Percentiles rank a stretch among this genome's conserved stretches.
These are phyloP conservation scores for Metacarcinus magister DNA, from an alignment of 2,888 invertebrate genomes.

Conservation along the genomic window DNA sequence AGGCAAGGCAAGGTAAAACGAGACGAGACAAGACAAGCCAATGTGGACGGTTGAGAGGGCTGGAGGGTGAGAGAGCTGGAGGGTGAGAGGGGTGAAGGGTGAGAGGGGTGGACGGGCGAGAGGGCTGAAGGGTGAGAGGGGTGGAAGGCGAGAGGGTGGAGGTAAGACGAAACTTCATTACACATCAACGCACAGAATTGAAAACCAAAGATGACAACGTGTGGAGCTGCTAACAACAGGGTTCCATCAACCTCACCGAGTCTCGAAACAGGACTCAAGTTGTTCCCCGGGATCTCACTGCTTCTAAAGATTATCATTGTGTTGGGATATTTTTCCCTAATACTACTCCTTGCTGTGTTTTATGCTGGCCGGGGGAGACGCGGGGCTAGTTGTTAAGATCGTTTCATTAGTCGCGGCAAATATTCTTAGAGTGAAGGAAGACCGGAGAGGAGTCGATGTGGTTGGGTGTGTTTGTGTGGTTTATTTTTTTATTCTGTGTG, in stretches of 20 bases:
- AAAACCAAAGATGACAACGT: background rate
- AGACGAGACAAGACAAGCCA: no score
- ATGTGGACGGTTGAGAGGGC: no score
- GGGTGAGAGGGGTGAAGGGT: no score
- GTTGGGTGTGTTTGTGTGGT: no score
- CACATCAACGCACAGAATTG: background rate
- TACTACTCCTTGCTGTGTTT: background rate
- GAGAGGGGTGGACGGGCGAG: no score
- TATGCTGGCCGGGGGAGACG: background rate
- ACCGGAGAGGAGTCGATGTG: background rate
- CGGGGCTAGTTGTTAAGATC: background rate
- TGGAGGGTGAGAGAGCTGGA: no score
- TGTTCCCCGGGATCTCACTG: background rate
- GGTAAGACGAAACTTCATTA: background rate
- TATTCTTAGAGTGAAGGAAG: background rate
- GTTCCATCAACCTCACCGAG: background rate
- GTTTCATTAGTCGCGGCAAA: background rate
- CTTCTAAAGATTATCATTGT: background rate
- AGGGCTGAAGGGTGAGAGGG: no score
- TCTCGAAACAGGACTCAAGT: background rate
- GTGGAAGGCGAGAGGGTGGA: no score
- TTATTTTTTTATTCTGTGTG: no score
- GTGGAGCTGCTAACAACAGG: background rate
- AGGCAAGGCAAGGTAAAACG: no score
- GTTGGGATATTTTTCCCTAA: background rate